Percentiles rank a stretch among this genome's conserved stretches.
These are phyloP conservation scores for Oegoconia quadripuncta DNA, from an alignment of 2,888 invertebrate species.

Conservation along the genomic window DNA sequence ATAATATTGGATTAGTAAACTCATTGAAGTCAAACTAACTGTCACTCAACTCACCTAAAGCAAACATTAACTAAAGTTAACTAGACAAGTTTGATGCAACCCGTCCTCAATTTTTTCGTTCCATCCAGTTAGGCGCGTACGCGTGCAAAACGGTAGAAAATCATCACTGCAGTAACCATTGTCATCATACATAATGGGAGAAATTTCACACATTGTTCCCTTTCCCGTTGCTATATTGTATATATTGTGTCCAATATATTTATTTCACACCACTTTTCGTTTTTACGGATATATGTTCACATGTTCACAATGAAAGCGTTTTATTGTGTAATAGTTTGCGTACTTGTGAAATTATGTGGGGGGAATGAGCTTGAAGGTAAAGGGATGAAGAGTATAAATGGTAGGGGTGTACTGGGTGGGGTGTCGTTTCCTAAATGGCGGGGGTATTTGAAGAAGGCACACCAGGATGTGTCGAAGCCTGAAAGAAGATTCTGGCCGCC, in stretches of 20 bases:
- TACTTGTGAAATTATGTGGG: slow-evolving; percentile 31
- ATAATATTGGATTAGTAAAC: too few species aligned
- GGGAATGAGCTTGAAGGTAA: slow-evolving; percentile 25
- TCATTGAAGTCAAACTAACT: too few species aligned
- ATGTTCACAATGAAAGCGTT: slow-evolving; percentile 22
- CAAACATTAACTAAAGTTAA: too few species aligned
- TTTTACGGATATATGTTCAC: background rate
- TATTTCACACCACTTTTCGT: slow-evolving; percentile 23
- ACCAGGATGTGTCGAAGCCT: slow-evolving; percentile 22
- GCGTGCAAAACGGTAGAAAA: slow-evolving; percentile 37
- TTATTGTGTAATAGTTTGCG: slow-evolving; percentile 15
- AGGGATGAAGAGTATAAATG: slow-evolving; percentile 14
- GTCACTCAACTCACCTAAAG: too few species aligned
- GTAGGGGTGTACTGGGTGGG: slow-evolving; percentile 26
- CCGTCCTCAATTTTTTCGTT: too few species aligned
- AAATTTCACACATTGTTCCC: slow-evolving; percentile 45
- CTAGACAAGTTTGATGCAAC: too few species aligned
- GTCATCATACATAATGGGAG: slow-evolving; percentile 41
- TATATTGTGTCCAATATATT: slow-evolving; percentile 30
- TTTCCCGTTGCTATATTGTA: slow-evolving; percentile 42
- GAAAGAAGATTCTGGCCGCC: slow-evolving; percentile 55
- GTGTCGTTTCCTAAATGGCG: slow-evolving; percentile 30
- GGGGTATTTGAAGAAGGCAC: slow-evolving; percentile 22
- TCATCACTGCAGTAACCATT: slow-evolving; percentile 43
- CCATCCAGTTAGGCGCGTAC: slow-evolving; percentile 31